A percentile compares a stretch with the other conserved stretches of the same genome.
These are phyloP conservation scores for Athene noctua DNA, from an alignment of 2,113 vertebrate species.

Conservation along the genomic window DNA sequence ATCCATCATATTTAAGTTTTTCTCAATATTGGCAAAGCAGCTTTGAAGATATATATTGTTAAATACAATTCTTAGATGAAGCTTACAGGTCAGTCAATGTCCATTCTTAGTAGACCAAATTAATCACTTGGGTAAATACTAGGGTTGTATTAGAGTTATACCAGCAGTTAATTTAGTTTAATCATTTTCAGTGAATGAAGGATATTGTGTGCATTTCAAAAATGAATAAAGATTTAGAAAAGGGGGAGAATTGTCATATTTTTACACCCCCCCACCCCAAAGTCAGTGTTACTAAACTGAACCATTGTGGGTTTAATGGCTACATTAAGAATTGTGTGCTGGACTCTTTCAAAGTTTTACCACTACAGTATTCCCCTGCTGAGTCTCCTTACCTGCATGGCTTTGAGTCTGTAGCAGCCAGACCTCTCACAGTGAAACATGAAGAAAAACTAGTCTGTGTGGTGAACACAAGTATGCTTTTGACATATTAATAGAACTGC, in stretches of 20 bases:
- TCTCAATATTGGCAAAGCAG: neutral
- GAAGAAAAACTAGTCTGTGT: neutral
- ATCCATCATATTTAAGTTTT: neutral
- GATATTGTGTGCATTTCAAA: neutral
- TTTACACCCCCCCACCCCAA: fast-evolving
- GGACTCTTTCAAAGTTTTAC: neutral
- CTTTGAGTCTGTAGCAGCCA: neutral
- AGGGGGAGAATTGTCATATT: neutral
- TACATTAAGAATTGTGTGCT: neutral
- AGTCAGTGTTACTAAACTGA: neutral
- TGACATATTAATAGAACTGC: neutral
- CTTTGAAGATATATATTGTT: neutral
- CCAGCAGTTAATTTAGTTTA: neutral
- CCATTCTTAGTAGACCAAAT: neutral
- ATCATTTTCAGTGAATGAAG: neutral
- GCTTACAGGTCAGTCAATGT: neutral
- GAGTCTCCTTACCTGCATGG: neutral
- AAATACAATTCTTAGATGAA: neutral
- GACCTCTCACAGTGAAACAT: neutral
- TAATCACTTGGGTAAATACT: neutral
- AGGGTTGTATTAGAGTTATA: neutral
- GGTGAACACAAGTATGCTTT: neutral
- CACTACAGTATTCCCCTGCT: neutral
- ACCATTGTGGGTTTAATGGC: neutral
- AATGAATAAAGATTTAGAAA: neutral